A percentile compares a stretch with the other conserved stretches of the same genome.
These are phyloP conservation scores for Pseudomyrmex pallidus DNA, from an alignment of 1,140 invertebrate genomes.

Conservation along the genomic window DNA sequence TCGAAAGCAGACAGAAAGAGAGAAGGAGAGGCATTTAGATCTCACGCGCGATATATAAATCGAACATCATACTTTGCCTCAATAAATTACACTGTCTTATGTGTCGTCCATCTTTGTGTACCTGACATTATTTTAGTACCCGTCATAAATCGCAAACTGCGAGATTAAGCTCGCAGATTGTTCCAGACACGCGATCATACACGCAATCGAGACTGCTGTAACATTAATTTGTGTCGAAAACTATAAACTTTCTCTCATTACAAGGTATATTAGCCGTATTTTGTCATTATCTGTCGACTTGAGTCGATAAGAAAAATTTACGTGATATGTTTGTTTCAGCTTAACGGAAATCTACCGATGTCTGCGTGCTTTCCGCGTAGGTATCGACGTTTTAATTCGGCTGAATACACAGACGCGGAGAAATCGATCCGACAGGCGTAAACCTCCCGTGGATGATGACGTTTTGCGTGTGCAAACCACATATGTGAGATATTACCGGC, in stretches of 20 bases:
- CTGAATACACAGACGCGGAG: not conserved
- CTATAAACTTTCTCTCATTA: too few relatives aligned
- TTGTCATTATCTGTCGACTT: too few relatives aligned
- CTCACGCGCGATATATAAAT: not conserved
- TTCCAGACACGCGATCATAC: not conserved
- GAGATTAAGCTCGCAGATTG: not conserved
- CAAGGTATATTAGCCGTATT: too few relatives aligned
- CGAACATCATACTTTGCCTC: not conserved
- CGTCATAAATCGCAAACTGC: not conserved
- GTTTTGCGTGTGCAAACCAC: not conserved
- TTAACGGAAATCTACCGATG: too few relatives aligned
- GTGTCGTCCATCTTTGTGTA: not conserved
- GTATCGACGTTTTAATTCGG: not conserved
- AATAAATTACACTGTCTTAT: conserved; percentile 10
- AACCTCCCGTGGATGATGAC: not conserved
- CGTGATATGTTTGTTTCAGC: too few relatives aligned
- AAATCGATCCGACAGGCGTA: conserved; percentile 20
- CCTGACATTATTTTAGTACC: not conserved
- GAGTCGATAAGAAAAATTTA: too few relatives aligned
- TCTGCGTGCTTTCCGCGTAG: too few relatives aligned
- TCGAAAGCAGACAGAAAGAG: too few relatives aligned
- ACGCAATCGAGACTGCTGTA: not conserved
- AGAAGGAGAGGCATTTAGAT: not conserved
- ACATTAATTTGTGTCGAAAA: not conserved
- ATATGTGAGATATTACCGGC: not conserved